phyloP scores from a whole-genome alignment of 2,113 vertebrate species.

The Ameiurus melas region DNA sequence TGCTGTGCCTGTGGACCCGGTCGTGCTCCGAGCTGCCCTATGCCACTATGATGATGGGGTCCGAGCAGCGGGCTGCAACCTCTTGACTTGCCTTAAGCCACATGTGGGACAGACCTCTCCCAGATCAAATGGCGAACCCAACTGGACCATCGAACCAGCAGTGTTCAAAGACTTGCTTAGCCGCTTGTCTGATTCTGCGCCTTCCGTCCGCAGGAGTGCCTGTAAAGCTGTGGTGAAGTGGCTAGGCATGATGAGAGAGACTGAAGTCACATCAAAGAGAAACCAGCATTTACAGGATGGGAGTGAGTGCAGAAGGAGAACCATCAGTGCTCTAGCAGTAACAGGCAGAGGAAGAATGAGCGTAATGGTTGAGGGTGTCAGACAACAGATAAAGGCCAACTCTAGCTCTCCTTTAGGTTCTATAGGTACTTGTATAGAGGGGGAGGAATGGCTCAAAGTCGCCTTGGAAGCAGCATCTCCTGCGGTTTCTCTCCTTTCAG shows the following conservation, averaged over 20 bases:
- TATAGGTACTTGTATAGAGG: conserved; percentile 23
- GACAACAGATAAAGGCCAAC: conserved; percentile 10
- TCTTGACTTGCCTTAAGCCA: conserved; percentile 76
- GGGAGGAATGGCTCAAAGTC: conserved; percentile 61
- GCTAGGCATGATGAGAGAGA: conserved; percentile 61
- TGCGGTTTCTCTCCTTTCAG: conserved; percentile 60
- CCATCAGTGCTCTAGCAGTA: neutral
- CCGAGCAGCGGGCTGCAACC: conserved; percentile 77
- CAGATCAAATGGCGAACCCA: neutral
- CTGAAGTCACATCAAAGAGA: neutral
- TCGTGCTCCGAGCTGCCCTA: conserved; percentile 68
- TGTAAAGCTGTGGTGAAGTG: conserved; percentile 70
- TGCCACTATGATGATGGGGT: conserved; percentile 71
- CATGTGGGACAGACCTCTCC: conserved; percentile 20
- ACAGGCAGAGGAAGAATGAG: conserved; percentile 32
- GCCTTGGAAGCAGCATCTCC: conserved; percentile 54
- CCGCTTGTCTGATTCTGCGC: conserved; percentile 61
- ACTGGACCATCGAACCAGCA: conserved; percentile 43
- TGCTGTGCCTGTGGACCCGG: conserved; percentile 61
- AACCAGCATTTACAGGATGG: neutral
- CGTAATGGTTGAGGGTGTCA: conserved; percentile 29
- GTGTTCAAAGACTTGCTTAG: conserved; percentile 64
- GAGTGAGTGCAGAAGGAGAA: conserved; percentile 13
- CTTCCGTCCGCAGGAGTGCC: conserved; percentile 63
- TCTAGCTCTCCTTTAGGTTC: conserved; percentile 7